These are phyloP conservation scores for Zapus hudsonius DNA, from an alignment of 2,113 vertebrate genomes.

Conservation along the genomic window DNA sequence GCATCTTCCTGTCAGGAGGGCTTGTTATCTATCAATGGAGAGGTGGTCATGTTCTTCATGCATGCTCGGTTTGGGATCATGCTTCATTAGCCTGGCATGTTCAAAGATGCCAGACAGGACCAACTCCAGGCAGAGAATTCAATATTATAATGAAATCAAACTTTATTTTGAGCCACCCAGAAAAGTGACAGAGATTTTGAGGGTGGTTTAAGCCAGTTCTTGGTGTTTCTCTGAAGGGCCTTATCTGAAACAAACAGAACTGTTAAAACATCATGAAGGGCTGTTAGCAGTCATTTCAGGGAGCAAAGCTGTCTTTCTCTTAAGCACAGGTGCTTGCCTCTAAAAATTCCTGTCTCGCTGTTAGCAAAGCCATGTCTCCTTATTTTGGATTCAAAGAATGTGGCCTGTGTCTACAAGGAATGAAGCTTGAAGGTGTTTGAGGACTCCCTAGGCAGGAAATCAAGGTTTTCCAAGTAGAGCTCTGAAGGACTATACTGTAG, in stretches of 20 bases:
- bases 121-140: neutral
- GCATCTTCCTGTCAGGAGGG: neutral
- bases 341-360: neutral
- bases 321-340: neutral
- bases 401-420: neutral
- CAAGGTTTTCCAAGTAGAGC: neutral
- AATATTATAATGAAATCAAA: neutral
- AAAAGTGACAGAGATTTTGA: neutral
- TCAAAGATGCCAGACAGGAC: neutral
- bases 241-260: neutral
- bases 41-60: neutral
- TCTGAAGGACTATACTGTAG: no score
- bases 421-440: neutral
- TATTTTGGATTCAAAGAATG: neutral
- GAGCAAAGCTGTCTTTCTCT: neutral
- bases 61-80: no score
- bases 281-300: neutral
- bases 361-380: neutral
- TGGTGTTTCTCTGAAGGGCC: neutral
- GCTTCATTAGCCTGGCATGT: neutral
- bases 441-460: neutral
- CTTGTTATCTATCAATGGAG: neutral
- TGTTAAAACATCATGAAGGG: neutral
- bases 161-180: neutral
- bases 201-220: neutral